phyloP scores from a whole-genome alignment of 23 tunicate genomes.

The Diplosoma virens region DNA sequence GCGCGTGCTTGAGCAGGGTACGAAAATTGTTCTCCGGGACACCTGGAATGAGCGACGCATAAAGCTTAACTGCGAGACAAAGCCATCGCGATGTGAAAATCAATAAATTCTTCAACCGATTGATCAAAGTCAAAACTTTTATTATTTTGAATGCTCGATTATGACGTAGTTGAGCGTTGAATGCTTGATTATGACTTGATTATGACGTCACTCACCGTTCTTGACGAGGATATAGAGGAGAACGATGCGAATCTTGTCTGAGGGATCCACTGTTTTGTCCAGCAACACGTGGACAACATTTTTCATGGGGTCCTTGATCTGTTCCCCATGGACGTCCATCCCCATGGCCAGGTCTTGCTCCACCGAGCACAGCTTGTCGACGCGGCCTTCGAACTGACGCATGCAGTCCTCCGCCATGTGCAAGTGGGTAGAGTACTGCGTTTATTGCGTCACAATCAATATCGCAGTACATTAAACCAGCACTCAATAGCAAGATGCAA shows the following conservation, averaged over 20 bases:
- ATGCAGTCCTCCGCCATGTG: conserved; percentile 94
- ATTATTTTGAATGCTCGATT: no score
- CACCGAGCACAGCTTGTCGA: conserved; percentile 94
- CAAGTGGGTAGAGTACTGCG: conserved; percentile 87
- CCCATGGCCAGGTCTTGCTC: conserved; percentile 99
- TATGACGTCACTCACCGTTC: conserved; percentile 74
- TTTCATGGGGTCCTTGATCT: conserved; percentile 87
- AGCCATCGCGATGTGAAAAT: no score
- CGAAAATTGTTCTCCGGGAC: conserved; percentile 77
- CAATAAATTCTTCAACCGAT: no score
- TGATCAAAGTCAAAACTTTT: no score
- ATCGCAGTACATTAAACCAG: background rate
- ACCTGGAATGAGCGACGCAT: conserved; percentile 27
- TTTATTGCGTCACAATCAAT: no score
- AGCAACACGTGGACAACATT: conserved; percentile 83
- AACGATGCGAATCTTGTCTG: conserved; percentile 83
- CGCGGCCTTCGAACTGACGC: conserved; percentile 70
- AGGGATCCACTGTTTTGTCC: conserved; percentile 49
- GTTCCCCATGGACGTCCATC: conserved; percentile 69
- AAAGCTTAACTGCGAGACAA: no score
- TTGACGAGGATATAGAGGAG: conserved; percentile 81
- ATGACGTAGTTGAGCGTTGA: no score
- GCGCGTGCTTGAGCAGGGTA: conserved; percentile 79
- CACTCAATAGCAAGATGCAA: background rate
- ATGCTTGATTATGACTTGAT: no score